Conservation (phyloP, 2,888 invertebrate genomes). For the Amphimallon solstitiale region DNA sequence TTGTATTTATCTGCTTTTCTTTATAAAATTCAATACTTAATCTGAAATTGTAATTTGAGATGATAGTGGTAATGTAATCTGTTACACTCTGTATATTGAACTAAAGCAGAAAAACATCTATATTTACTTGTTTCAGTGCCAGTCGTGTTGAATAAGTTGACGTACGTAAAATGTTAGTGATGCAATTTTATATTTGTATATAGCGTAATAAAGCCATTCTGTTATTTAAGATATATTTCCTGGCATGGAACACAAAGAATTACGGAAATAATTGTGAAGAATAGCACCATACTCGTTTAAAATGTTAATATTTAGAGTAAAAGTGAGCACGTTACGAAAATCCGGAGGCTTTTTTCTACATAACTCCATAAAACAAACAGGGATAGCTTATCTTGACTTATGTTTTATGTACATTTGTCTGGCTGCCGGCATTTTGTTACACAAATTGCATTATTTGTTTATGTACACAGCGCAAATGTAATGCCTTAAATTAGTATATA, state of each 20-base stretch:
- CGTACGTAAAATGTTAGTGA: conserved; percentile 19
- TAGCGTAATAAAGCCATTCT: conserved; percentile 6
- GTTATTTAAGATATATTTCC: conserved; percentile 13
- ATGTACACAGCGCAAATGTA: conserved; percentile 50
- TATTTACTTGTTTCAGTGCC: too few species aligned
- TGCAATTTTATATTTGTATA: conserved; percentile 10
- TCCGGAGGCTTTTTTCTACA: neutral
- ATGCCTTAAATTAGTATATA: conserved; percentile 57
- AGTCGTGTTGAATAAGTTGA: neutral
- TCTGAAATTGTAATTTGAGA: too few species aligned
- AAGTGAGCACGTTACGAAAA: conserved; percentile 27
- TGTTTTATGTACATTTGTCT: conserved; percentile 20
- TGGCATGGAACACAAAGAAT: neutral
- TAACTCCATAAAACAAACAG: conserved; percentile 23
- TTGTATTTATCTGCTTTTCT: too few species aligned
- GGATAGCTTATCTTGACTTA: conserved; percentile 35
- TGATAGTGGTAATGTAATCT: too few species aligned
- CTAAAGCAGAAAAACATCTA: too few species aligned
- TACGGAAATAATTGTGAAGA: conserved; percentile 29
- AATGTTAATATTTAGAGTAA: conserved; percentile 33
- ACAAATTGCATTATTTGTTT: conserved; percentile 52
- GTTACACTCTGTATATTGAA: too few species aligned
- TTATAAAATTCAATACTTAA: too few species aligned
- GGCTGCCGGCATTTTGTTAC: conserved; percentile 20
- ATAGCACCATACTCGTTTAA: conserved; percentile 21